Percentiles rank a stretch among this genome's conserved stretches.
These are phyloP conservation scores for Sialia sialis DNA, from an alignment of 2,113 vertebrate species.

Conservation along the genomic window DNA sequence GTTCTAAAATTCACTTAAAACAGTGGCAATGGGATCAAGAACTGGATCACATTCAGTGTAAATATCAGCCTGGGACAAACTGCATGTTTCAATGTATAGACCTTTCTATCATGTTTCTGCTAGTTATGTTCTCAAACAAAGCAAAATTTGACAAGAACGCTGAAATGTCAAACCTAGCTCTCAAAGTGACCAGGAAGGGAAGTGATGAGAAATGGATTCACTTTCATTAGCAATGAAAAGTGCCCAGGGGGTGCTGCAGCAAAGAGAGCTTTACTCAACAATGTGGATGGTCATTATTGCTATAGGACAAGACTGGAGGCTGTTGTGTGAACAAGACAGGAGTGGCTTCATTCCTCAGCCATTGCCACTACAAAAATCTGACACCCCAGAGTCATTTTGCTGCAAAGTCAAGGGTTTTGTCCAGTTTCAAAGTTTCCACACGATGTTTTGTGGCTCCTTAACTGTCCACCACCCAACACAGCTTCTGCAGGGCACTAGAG, in stretches of 20 bases:
- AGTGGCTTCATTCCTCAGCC: not conserved
- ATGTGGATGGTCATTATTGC: not conserved
- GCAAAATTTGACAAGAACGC: not conserved
- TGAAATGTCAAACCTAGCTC: not conserved
- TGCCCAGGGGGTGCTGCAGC: not conserved
- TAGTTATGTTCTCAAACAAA: not conserved
- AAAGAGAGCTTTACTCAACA: not conserved
- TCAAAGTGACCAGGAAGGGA: not conserved
- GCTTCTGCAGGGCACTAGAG: not conserved
- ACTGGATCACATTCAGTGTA: not conserved
- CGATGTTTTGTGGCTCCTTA: not conserved
- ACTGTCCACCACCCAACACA: not conserved
- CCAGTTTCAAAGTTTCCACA: not conserved
- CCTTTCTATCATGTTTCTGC: not conserved
- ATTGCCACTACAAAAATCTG: not conserved
- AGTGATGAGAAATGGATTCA: not conserved
- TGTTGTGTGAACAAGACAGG: rapidly evolving
- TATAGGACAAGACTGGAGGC: no score
- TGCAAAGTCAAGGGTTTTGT: not conserved
- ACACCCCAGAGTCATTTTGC: not conserved
- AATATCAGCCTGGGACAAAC: not conserved
- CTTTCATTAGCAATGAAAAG: not conserved
- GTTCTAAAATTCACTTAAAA: not conserved
- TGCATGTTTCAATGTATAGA: not conserved
- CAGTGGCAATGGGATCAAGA: not conserved